Evolutionary conservation across 1,140 invertebrate species (phyloP), one percentile per base, ranked within the genome.

Genomic region (Telenomus remus): DNA sequence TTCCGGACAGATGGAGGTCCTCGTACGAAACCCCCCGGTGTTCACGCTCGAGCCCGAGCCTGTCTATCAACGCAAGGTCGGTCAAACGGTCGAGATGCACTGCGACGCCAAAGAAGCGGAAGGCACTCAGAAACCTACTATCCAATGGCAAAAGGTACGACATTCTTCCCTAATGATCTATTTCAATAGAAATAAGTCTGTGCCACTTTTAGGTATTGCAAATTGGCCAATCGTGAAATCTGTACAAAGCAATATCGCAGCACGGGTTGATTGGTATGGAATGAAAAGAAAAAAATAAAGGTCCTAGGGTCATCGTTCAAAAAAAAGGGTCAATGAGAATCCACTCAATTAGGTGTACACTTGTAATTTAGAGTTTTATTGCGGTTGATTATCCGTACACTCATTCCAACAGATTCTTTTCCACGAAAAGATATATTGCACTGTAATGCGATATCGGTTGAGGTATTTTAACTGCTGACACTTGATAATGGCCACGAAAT

Each of bases 1-100:
- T 48, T 98, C 97, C 47, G 95, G 94, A 19, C 91, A 93, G 27
- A 98, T 99, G 94, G 96, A 98, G 88, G 96, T 99, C n/a, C 89
- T 98, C 75, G 97, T 98, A 4, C 91, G 95, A 82, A 97, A 96
- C 85, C 95, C 95, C 11, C 95, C 95, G 0, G 91, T 92, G 11
- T 96, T 97, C 81, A 94, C 92, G 0, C 87, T 95, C 3, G 94
- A 95, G 83, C 95, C 95, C 0, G 94, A 96, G 81, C 90, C 92
- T 12, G 91, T 96, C 83, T 97, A 96, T 85, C 95, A 96, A 84
- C 91, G 94, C 75, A 96, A 96, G 87, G 93, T 96, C 16, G 95
- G 95, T 5, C 94, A 96, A 80, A 94, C 94, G 46, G 94, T 97
- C 0, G 95, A 96, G 84, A 96, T 99, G 93, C 93, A 95, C 75